Percentiles rank a stretch among this genome's conserved stretches.
These are phyloP conservation scores for Malacoctenus gilli DNA, from an alignment of 2,797 vertebrate genomes.

Conservation along the genomic window DNA sequence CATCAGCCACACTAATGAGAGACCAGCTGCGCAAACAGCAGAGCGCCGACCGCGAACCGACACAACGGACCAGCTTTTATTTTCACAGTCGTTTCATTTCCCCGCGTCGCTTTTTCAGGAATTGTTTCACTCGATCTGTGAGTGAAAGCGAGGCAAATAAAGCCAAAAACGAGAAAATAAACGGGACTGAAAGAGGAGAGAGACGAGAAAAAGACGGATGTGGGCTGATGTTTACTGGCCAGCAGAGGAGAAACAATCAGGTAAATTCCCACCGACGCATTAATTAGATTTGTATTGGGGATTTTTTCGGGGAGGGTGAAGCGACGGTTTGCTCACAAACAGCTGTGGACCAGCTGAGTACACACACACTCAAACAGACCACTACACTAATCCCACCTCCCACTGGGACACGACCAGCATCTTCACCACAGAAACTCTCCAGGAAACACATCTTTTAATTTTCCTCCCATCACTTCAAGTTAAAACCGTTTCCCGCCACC, in stretches of 20 bases:
- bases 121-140: too few species aligned
- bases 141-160: neutral
- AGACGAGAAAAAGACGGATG: conserved; percentile 6
- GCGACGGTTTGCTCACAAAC: conserved; percentile 45
- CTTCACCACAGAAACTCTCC: conserved; percentile 14
- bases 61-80: too few species aligned
- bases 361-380: conserved; percentile 1
- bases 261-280: conserved; percentile 37
- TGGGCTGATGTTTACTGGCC: conserved; percentile 41
- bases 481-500: neutral
- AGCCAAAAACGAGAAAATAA: neutral
- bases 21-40: too few species aligned
- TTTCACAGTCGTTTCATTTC: too few species aligned
- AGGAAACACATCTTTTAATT: neutral
- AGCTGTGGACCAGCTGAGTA: conserved; percentile 70
- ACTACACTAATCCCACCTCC: conserved; percentile 38
- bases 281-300: conserved; percentile 32
- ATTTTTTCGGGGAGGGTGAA: conserved; percentile 36
- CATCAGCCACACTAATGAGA: too few species aligned
- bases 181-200: neutral
- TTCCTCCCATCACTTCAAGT: neutral
- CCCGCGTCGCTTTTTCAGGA: too few species aligned
- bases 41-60: too few species aligned
- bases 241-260: conserved; percentile 22
- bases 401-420: conserved; percentile 21